Evolutionary conservation across 2,797 vertebrate genomes (phyloP).

Genomic region (Eidolon dupreanum): DNA sequence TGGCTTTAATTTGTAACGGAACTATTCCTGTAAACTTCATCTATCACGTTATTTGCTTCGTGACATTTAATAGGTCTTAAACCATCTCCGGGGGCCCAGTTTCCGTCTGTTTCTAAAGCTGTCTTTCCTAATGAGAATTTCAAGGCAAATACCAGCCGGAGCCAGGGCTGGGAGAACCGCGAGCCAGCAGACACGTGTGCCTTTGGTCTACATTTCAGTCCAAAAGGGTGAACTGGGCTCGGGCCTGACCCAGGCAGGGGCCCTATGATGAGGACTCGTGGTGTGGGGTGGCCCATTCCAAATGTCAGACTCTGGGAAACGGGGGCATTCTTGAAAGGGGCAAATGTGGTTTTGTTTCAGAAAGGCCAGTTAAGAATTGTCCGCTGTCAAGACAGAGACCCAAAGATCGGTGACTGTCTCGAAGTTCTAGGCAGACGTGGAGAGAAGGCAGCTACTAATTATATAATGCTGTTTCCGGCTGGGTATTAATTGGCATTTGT

Average conservation of each 20-base stretch:
- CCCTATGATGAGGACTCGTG: background rate
- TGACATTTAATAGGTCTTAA: background rate
- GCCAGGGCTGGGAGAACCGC: rapidly evolving
- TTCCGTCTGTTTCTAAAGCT: background rate
- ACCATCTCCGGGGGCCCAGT: background rate
- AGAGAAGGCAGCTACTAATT: background rate
- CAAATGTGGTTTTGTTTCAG: background rate
- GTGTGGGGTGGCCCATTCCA: background rate
- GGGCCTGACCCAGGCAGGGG: background rate
- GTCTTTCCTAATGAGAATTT: background rate
- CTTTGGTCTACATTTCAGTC: background rate
- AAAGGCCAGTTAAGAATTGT: background rate
- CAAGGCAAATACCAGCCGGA: background rate
- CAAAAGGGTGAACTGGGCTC: background rate
- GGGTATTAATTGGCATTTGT: background rate
- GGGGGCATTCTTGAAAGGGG: background rate
- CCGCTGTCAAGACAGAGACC: background rate
- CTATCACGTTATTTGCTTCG: background rate
- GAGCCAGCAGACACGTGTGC: rapidly evolving
- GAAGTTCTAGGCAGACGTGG: rapidly evolving
- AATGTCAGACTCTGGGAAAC: background rate
- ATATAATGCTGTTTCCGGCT: background rate
- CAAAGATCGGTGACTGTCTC: rapidly evolving
- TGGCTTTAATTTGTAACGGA: background rate
- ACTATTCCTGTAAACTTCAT: background rate